Base-by-base conservation (phyloP, 2,888 invertebrate genomes). In the Diaphora mendica region DNA sequence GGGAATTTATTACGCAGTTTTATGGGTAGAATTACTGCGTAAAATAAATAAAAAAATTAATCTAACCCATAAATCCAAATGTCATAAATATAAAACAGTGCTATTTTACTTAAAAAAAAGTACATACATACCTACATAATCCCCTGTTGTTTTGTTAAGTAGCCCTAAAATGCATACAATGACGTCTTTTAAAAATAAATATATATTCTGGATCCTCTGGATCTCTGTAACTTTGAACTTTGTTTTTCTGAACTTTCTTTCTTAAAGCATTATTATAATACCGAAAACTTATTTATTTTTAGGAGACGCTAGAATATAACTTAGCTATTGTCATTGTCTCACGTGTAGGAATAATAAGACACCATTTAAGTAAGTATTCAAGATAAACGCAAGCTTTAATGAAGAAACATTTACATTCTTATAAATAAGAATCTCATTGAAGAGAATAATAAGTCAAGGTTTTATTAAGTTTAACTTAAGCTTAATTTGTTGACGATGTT, bases 111-210 rank as follows among this genome's bases (percentile, higher is more conserved):
- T 68, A 39, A 26, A 68, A 64, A 68, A 68, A 20, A 35, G 17
- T 26, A 62, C 23, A 17, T 17, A 44, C 42, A 13, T 68, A 17
- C 35, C 30, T 64, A 13, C 51, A 39, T 69, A 69, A 55, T 76
- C 30, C 55, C 73, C 73, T 67, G 70, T 30, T 42, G 66, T 42
- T 44, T n/a, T 26, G 35, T 68, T 35, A 72, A 70, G n/a, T 59
- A 69, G n/a, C 72, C 82, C 75, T 74, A 67, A 79, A 75, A 68
- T 76, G 33, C 55, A 68, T 68, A 69, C 70, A 77, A 35, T 59
- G 68, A 78, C 71, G 59, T 73, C 72, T 51, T 44, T 51, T 64
- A 74, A 73, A 73, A 48, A 78, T 78, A 39, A 39, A 65, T 5
- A 64, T 33, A 17, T 35, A 23, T 23, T 35, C 39, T 44, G 44